Conservation (phyloP, 1,140 invertebrate species). For the Zaprionus inermis region DNA sequence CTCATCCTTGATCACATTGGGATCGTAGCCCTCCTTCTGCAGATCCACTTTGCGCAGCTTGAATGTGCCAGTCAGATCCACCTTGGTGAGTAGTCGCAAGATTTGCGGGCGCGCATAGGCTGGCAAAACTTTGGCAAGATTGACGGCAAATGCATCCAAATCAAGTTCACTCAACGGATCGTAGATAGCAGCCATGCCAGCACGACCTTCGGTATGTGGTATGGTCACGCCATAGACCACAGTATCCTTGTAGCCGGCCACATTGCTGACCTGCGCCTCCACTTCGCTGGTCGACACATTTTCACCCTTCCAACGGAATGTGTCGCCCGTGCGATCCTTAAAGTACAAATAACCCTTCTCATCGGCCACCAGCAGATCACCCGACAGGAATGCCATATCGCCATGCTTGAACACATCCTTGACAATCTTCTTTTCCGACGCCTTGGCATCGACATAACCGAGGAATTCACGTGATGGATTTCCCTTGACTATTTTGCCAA, state of each 20-base stretch:
- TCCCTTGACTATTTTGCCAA: slow-evolving; percentile 95
- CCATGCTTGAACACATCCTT: slow-evolving; percentile 94
- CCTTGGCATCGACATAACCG: slow-evolving; percentile 97
- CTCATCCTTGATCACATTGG: slow-evolving; percentile 90
- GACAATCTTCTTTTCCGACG: slow-evolving; percentile 97
- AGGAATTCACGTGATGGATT: slow-evolving; percentile 92
- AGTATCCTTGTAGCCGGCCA: slow-evolving; percentile 93
- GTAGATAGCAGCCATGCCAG: slow-evolving; percentile 97
- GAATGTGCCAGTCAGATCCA: slow-evolving; percentile 97
- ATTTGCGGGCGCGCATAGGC: slow-evolving; percentile 95
- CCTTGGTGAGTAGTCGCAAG: slow-evolving; percentile 90
- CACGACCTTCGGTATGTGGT: slow-evolving; percentile 93
- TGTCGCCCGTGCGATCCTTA: slow-evolving; percentile 98
- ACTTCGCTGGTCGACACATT: slow-evolving; percentile 99
- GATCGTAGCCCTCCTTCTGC: slow-evolving; percentile 95
- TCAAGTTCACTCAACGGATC: slow-evolving; percentile 90
- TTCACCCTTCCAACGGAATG: slow-evolving; percentile 98
- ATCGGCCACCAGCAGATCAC: slow-evolving; percentile 96
- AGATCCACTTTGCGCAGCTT: slow-evolving; percentile 97
- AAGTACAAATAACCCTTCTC: slow-evolving; percentile 97
- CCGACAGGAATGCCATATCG: slow-evolving; percentile 95
- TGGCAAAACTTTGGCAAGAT: slow-evolving; percentile 90
- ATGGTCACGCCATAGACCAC: slow-evolving; percentile 94
- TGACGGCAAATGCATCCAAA: slow-evolving; percentile 87
- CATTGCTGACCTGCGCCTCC: slow-evolving; percentile 96